Evolutionary conservation across 2,797 vertebrate species (phyloP).

Genomic region (Podarcis lilfordi): DNA sequence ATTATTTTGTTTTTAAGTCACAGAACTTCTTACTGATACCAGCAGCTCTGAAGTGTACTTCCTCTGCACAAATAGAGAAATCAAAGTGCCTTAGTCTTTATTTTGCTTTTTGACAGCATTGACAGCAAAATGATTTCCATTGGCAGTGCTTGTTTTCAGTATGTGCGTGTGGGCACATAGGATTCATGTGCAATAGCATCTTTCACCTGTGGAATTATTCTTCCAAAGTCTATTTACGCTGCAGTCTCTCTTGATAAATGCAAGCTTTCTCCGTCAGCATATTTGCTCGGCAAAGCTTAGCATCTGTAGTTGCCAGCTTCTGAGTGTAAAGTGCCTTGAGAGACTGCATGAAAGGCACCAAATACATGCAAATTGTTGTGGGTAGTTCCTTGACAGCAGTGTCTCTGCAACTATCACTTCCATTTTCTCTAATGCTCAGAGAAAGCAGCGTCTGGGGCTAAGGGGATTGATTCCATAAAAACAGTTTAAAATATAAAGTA

Average conservation of each 20-base stretch:
- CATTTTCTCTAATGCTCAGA: constrained; percentile 51
- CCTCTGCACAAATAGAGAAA: constrained; percentile 51
- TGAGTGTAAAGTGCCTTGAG: constrained; percentile 62
- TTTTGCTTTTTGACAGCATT: constrained; percentile 21
- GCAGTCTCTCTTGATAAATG: constrained; percentile 62
- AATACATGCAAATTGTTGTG: constrained; percentile 59
- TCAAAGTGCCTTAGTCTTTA: constrained; percentile 28
- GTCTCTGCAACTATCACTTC: constrained; percentile 60
- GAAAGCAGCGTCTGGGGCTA: constrained; percentile 42
- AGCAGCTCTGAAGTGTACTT: constrained; percentile 28
- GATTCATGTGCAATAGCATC: neutral
- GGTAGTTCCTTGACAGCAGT: constrained; percentile 51
- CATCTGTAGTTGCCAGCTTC: constrained; percentile 63
- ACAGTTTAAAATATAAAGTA: constrained; percentile 54
- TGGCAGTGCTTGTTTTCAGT: constrained; percentile 34
- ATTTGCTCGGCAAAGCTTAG: constrained; percentile 69
- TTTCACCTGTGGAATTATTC: constrained; percentile 49
- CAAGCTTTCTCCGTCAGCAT: constrained; percentile 52
- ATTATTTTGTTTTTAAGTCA: constrained; percentile 29
- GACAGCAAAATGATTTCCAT: constrained; percentile 42
- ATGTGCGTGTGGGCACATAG: neutral
- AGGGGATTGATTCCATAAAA: constrained; percentile 51
- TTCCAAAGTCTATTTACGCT: constrained; percentile 59
- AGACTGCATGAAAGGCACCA: constrained; percentile 57
- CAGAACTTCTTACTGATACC: constrained; percentile 33